A percentile compares a stretch with the other conserved stretches of the same genome.
These are phyloP conservation scores for Rhyzopertha dominica DNA, from an alignment of 1,140 invertebrate species.

Conservation along the genomic window DNA sequence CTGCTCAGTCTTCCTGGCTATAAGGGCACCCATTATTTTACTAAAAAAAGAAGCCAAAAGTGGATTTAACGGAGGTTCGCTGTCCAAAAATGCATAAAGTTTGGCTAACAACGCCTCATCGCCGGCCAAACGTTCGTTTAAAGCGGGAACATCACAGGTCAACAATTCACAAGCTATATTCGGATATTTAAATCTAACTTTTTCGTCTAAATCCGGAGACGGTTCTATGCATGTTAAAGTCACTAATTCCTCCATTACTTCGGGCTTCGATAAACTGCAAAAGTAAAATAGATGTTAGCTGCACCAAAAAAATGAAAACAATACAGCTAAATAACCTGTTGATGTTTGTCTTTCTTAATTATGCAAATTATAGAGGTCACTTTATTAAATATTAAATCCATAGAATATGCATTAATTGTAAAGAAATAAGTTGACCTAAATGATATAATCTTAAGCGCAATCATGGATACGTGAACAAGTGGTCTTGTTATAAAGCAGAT, in stretches of 20 bases:
- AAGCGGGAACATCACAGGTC: slow-evolving; percentile 77
- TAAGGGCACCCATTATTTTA: slow-evolving; percentile 84
- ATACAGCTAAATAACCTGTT: no score
- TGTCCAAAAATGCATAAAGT: slow-evolving; percentile 85
- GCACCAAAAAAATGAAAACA: no score
- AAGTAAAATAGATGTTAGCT: slow-evolving; percentile 21
- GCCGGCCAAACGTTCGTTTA: slow-evolving; percentile 80
- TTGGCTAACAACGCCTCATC: slow-evolving; percentile 73
- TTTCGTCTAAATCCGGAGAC: slow-evolving; percentile 66
- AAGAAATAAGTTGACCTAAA: neutral
- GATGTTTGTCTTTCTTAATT: no score
- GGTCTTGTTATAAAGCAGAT: neutral
- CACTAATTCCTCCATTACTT: slow-evolving; percentile 81
- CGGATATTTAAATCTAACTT: slow-evolving; percentile 80
- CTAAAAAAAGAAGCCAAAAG: slow-evolving; percentile 93
- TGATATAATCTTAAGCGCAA: neutral
- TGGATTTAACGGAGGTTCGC: slow-evolving; percentile 83
- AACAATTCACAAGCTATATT: slow-evolving; percentile 92
- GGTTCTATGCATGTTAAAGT: slow-evolving; percentile 83
- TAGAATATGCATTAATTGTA: no score
- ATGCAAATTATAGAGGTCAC: no score
- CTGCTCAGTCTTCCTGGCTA: slow-evolving; percentile 72
- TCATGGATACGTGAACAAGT: neutral
- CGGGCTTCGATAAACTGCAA: slow-evolving; percentile 75
- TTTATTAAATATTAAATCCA: no score